Conservation (phyloP, 2,888 invertebrate genomes). For the Cinara cedri region DNA sequence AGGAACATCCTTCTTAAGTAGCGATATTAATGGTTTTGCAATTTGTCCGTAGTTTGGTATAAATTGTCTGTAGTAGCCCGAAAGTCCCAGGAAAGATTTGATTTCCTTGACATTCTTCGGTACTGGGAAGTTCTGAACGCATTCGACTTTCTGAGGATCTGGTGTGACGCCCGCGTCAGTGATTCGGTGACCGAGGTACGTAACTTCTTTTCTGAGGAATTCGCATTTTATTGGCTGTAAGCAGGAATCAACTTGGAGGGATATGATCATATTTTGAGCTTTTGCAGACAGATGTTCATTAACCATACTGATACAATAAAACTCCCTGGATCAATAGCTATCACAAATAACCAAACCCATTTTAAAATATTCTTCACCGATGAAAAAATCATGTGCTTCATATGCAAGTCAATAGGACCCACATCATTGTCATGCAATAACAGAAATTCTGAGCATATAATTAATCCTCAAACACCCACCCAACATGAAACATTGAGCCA, state of each 20-base stretch:
- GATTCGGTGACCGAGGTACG: slow-evolving; percentile 58
- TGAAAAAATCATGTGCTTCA: no score
- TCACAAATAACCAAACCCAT: no score
- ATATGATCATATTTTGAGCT: no score
- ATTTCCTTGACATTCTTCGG: slow-evolving; percentile 55
- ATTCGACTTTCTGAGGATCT: slow-evolving; percentile 56
- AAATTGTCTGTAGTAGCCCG: not conserved
- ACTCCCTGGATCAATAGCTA: no score
- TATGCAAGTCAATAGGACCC: not conserved
- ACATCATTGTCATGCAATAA: not conserved
- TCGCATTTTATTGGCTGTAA: slow-evolving; percentile 47
- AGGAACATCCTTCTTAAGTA: not conserved
- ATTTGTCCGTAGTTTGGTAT: not conserved
- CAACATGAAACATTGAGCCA: no score
- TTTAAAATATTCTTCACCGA: slow-evolving; percentile 21
- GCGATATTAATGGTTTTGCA: not conserved
- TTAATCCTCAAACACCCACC: no score
- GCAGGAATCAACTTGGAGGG: no score
- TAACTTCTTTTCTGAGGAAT: slow-evolving; percentile 11
- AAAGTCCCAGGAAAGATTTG: not conserved
- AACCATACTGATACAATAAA: no score
- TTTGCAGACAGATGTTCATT: no score
- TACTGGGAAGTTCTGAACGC: slow-evolving; percentile 47
- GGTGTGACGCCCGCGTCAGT: slow-evolving; percentile 53
- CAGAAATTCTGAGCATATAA: no score